phyloP scores from a whole-genome alignment of 35 echinoderm and acorn worm genomes.

The Hemicentrotus pulcherrimus region DNA sequence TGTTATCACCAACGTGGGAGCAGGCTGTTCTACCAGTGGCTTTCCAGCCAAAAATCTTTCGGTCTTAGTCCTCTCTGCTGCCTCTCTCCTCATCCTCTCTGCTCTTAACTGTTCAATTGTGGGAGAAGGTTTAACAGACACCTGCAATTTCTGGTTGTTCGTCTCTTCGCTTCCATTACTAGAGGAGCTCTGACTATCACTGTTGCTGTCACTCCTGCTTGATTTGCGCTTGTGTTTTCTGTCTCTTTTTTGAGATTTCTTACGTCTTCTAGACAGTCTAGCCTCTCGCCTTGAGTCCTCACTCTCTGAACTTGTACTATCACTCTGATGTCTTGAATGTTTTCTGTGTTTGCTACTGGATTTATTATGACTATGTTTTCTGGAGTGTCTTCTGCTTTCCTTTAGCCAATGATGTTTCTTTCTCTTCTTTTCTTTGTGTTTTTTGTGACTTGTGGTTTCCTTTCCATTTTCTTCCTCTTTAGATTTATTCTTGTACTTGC shows the following conservation, averaged over 20 bases:
- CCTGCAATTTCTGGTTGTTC: background rate
- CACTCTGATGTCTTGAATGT: constrained; percentile 14
- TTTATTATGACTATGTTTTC: constrained; percentile 35
- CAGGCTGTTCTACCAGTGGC: background rate
- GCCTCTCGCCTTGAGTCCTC: background rate
- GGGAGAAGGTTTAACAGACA: background rate
- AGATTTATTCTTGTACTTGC: constrained; percentile 42
- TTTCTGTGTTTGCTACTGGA: background rate
- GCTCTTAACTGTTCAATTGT: constrained; percentile 82
- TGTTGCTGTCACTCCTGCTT: background rate
- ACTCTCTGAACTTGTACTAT: constrained; percentile 6
- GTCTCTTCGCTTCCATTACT: background rate
- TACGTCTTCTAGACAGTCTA: background rate
- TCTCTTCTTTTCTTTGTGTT: constrained; percentile 62
- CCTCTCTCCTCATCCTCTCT: constrained; percentile 83
- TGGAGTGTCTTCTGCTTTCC: constrained; percentile 40
- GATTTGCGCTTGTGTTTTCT: constrained; percentile 43
- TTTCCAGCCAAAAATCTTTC: constrained; percentile 79
- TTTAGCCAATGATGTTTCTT: constrained; percentile 41
- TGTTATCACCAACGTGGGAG: constrained; percentile 22
- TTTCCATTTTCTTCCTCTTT: background rate
- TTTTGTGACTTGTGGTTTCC: constrained; percentile 48
- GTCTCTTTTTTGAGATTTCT: constrained; percentile 47
- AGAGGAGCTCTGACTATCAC: background rate
- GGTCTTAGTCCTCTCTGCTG: constrained; percentile 53